phyloP scores from a whole-genome alignment of 1,140 invertebrate genomes.

The Nilaparvata lugens region DNA sequence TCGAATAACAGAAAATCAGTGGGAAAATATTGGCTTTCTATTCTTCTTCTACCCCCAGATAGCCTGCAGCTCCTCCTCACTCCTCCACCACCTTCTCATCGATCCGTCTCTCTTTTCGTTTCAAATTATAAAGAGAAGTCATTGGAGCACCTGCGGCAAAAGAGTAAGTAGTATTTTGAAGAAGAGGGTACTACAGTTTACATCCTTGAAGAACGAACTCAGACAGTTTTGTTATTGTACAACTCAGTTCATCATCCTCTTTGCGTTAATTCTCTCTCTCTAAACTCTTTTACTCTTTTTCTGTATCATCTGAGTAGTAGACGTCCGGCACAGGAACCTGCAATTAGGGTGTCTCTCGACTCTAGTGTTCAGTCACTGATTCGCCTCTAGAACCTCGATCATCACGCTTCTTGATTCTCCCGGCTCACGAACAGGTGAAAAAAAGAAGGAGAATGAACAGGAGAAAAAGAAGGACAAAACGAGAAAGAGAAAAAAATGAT shows the following conservation, averaged over 20 bases:
- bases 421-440: neutral
- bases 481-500: no score
- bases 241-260: no score
- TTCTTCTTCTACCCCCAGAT: neutral
- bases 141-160: neutral
- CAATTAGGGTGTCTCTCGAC: no score
- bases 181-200: neutral
- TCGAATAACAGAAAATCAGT: no score
- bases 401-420: neutral
- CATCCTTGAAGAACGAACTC: no score
- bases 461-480: neutral
- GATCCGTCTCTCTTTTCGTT: neutral
- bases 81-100: neutral
- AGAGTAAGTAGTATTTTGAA: neutral
- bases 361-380: no score
- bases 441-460: neutral
- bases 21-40: neutral
- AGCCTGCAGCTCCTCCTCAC: neutral
- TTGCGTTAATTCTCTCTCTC: no score
- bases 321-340: no score
- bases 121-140: neutral
- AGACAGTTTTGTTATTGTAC: no score
- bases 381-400: no score
- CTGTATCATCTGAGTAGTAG: no score
- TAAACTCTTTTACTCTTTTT: no score